Evolutionary conservation across 2,113 vertebrate genomes (phyloP).

Genomic region (Chionodraco myersi): DNA sequence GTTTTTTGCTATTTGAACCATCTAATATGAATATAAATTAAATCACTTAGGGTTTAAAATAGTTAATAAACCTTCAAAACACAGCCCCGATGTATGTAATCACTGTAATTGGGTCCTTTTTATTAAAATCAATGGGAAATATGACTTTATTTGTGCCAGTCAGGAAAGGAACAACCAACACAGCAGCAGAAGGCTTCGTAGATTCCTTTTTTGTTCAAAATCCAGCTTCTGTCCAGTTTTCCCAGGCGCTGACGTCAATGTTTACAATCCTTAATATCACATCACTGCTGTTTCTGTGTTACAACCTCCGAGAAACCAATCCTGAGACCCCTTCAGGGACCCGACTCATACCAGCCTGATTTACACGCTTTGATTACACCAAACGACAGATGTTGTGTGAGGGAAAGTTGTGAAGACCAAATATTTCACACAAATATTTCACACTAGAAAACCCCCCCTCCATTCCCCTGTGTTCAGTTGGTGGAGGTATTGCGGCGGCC

Average conservation of each 20-base stretch:
- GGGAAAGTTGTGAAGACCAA: slow-evolving; percentile 40
- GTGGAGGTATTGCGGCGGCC: slow-evolving; percentile 34
- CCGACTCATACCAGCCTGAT: neutral
- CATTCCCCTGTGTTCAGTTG: slow-evolving; percentile 11
- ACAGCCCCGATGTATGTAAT: too few relatives aligned
- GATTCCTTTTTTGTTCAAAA: neutral
- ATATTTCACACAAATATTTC: slow-evolving; percentile 56
- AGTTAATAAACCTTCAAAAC: too few relatives aligned
- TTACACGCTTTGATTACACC: neutral
- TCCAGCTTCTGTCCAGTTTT: neutral
- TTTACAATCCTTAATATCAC: slow-evolving; percentile 53
- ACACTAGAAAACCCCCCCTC: slow-evolving; percentile 3
- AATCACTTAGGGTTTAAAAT: neutral
- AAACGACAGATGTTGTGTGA: slow-evolving; percentile 23
- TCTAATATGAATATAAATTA: neutral
- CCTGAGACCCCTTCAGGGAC: slow-evolving; percentile 10
- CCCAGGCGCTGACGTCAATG: slow-evolving; percentile 9
- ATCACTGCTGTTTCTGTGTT: slow-evolving; percentile 29
- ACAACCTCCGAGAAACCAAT: slow-evolving; percentile 11
- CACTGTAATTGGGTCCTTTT: neutral
- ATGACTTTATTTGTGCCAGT: neutral
- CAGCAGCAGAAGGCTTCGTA: neutral
- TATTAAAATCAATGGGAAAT: neutral
- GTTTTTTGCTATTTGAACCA: neutral
- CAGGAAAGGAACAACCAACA: neutral